These are phyloP conservation scores for Rynchops niger DNA, from an alignment of 2,113 vertebrate species.

Conservation along the genomic window DNA sequence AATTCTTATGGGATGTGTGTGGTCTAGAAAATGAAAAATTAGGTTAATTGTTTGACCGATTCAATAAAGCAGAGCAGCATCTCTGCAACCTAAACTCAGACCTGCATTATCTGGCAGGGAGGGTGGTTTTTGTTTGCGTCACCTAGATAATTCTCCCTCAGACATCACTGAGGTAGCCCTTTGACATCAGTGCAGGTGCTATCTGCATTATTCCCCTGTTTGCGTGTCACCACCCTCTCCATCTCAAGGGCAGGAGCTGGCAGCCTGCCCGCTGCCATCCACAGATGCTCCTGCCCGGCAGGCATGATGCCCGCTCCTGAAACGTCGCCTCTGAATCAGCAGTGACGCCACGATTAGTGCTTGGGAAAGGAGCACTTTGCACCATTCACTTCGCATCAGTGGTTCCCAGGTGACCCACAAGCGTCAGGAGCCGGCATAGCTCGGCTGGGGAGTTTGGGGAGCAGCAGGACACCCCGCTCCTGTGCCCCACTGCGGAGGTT, in stretches of 20 bases:
- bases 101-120: background rate
- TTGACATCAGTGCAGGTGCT: background rate
- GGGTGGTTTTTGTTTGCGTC: background rate
- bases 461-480: background rate
- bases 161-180: rapidly evolving
- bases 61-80: background rate
- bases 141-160: background rate
- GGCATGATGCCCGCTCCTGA: background rate
- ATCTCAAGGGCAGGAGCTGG: background rate
- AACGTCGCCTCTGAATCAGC: background rate
- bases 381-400: background rate
- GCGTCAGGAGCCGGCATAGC: background rate
- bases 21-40: background rate
- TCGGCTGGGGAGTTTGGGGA: background rate
- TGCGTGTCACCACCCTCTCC: background rate
- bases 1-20: rapidly evolving
- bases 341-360: rapidly evolving
- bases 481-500: rapidly evolving
- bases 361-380: background rate
- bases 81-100: background rate
- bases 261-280: background rate
- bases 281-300: background rate
- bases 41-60: background rate
- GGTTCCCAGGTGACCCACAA: background rate
- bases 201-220: background rate